Evolutionary conservation across 1,140 invertebrate genomes (phyloP).

Genomic region (Microplitis demolitor): DNA sequence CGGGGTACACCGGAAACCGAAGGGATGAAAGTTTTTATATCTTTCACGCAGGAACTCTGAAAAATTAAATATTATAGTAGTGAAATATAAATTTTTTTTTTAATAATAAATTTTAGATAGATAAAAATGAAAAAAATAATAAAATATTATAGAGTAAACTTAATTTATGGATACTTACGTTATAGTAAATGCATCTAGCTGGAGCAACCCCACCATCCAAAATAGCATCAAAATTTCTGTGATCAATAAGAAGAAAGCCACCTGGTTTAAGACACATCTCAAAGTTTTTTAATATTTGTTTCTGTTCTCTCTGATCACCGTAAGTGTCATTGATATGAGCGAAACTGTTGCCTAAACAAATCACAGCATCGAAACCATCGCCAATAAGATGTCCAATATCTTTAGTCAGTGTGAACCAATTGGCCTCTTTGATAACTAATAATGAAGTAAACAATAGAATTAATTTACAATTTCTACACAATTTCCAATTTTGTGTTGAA

Average conservation of each 20-base stretch:
- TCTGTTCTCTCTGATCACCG: slow-evolving; percentile 80
- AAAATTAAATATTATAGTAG: slow-evolving; percentile 30
- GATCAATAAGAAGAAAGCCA: slow-evolving; percentile 84
- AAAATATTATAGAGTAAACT: background rate
- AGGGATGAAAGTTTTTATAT: slow-evolving; percentile 82
- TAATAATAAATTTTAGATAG: background rate
- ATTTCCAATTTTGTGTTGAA: too few relatives aligned
- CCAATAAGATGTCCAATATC: slow-evolving; percentile 69
- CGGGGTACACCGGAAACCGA: slow-evolving; percentile 74
- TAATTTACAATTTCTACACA: too few relatives aligned
- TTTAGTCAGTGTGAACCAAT: slow-evolving; percentile 75
- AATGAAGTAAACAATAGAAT: too few relatives aligned
- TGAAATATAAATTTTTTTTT: slow-evolving; percentile 19
- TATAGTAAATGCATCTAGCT: slow-evolving; percentile 84
- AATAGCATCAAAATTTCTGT: slow-evolving; percentile 86
- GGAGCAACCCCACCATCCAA: slow-evolving; percentile 75
- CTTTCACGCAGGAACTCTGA: slow-evolving; percentile 78
- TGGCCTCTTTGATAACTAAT: slow-evolving; percentile 82
- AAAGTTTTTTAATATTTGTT: slow-evolving; percentile 76
- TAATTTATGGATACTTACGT: slow-evolving; percentile 66
- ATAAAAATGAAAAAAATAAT: too few relatives aligned
- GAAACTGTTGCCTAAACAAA: slow-evolving; percentile 89
- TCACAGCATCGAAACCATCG: slow-evolving; percentile 77
- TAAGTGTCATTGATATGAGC: slow-evolving; percentile 81
- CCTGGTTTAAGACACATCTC: slow-evolving; percentile 80